phyloP scores from a whole-genome alignment of 1,140 invertebrate species.

The Plodia interpunctella region DNA sequence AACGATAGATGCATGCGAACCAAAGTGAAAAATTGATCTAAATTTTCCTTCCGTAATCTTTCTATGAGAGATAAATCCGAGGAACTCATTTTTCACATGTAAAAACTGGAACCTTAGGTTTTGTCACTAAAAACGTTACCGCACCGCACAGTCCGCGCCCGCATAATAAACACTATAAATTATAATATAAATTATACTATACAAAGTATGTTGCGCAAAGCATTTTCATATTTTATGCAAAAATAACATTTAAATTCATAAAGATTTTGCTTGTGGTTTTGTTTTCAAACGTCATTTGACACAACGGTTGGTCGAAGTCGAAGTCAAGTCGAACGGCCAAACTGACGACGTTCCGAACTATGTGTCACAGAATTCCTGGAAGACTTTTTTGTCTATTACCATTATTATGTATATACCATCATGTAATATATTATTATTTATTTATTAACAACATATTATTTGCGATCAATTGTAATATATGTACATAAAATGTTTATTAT shows the following conservation, averaged over 20 bases:
- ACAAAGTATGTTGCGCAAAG: neutral
- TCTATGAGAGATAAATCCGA: constrained; percentile 67
- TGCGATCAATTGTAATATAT: too few relatives aligned
- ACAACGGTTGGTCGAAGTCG: constrained; percentile 36
- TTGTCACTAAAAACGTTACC: neutral
- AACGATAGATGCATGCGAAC: constrained; percentile 95
- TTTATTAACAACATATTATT: too few relatives aligned
- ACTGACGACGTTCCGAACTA: neutral
- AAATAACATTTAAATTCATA: neutral
- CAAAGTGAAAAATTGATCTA: constrained; percentile 90
- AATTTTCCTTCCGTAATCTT: constrained; percentile 84
- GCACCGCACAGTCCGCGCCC: too few relatives aligned
- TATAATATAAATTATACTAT: neutral
- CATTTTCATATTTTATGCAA: neutral
- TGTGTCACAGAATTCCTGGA: too few relatives aligned
- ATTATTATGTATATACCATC: too few relatives aligned
- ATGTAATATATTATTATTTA: too few relatives aligned
- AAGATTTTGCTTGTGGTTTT: constrained; percentile 24
- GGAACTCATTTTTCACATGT: constrained; percentile 44
- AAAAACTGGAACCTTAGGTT: neutral
- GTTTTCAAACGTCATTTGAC: constrained; percentile 47
- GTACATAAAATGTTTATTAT: too few relatives aligned
- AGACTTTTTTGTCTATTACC: too few relatives aligned
- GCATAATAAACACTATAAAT: neutral
- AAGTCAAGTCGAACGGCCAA: neutral